Conservation (phyloP, 2,797 vertebrate genomes). For the Sphenopsis melanotis region DNA sequence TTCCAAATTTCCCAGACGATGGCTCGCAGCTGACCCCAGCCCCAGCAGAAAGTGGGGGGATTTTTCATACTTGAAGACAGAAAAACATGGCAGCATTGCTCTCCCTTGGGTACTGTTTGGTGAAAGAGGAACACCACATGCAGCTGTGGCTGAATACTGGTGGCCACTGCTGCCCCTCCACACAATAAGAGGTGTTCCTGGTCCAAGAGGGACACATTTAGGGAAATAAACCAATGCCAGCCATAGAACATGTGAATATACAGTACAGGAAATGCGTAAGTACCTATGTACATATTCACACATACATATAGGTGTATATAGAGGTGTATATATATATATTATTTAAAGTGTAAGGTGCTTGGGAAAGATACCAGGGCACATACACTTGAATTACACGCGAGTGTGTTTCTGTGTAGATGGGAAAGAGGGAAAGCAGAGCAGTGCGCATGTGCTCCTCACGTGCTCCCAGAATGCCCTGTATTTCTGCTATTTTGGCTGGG, state of each 20-base stretch:
- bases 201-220: neutral
- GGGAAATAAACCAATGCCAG: neutral
- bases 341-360: neutral
- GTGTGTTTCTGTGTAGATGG: neutral
- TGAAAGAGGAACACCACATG: neutral
- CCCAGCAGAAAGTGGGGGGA: neutral
- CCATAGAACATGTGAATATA: neutral
- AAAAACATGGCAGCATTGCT: neutral
- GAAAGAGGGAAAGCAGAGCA: neutral
- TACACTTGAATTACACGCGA: fast-evolving
- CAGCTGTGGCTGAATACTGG: neutral
- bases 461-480: neutral
- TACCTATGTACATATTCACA: neutral
- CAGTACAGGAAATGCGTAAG: neutral
- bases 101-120: neutral
- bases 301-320: neutral
- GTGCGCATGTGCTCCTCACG: neutral
- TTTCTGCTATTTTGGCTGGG: slow-evolving; percentile 6
- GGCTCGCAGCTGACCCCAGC: neutral
- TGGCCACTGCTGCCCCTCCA: neutral
- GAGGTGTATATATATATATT: neutral
- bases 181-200: neutral
- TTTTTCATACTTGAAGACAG: neutral
- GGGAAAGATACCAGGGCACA: neutral
- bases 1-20: neutral